phyloP scores from a whole-genome alignment of 2,113 vertebrate genomes.

The Myrmophylax atrothorax region DNA sequence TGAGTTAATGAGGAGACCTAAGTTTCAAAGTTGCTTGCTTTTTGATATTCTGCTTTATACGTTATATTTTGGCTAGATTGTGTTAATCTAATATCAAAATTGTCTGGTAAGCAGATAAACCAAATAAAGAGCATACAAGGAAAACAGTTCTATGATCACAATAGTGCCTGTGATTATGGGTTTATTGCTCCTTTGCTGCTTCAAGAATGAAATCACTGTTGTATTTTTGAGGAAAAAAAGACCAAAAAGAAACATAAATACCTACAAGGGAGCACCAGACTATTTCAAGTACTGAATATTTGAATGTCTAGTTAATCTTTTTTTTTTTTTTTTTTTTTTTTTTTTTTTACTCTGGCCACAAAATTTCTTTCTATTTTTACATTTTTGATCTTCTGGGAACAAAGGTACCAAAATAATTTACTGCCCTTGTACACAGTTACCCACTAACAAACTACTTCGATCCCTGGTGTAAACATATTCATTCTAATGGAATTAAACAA shows the following conservation, averaged over 20 bases:
- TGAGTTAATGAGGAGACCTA: not conserved
- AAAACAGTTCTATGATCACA: not conserved
- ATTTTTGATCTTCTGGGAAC: not conserved
- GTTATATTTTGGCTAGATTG: not conserved
- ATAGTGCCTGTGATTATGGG: not conserved
- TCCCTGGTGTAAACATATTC: not conserved
- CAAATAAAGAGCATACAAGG: not conserved
- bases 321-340: no score
- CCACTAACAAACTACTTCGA: not conserved
- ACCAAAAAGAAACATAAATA: not conserved
- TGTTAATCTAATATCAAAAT: not conserved
- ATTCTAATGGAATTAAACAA: not conserved
- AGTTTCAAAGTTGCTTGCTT: not conserved
- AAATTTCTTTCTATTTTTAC: not conserved
- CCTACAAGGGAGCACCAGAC: not conserved
- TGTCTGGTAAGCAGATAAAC: not conserved
- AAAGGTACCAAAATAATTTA: not conserved
- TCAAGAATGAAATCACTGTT: not conserved
- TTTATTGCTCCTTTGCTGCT: not conserved
- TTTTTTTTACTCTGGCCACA: not conserved
- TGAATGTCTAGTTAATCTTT: not conserved
- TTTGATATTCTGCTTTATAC: not conserved
- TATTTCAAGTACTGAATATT: not conserved
- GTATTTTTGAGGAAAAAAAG: not conserved
- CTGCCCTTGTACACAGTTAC: not conserved